Evolutionary conservation across 1,140 invertebrate species (phyloP).

Genomic region (Uloborus diversus): DNA sequence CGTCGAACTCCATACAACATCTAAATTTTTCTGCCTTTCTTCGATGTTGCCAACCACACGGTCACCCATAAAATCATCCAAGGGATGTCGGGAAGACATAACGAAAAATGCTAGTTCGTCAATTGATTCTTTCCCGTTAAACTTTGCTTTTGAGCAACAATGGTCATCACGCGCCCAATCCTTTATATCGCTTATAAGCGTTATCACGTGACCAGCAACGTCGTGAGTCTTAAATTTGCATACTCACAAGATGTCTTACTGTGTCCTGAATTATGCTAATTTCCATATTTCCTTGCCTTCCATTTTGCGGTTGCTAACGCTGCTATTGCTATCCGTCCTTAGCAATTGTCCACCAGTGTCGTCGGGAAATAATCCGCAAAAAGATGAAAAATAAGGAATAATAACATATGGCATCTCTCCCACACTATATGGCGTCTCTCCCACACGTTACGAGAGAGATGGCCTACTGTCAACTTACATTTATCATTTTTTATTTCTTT

Average conservation of each 20-base stretch:
- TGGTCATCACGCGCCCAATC: not conserved
- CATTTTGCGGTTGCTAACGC: no score
- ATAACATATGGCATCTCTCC: no score
- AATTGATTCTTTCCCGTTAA: not conserved
- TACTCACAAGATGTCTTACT: not conserved
- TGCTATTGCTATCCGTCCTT: no score
- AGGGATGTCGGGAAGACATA: conserved; percentile 2
- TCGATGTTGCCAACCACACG: not conserved
- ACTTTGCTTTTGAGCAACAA: not conserved
- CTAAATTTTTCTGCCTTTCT: not conserved
- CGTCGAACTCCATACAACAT: not conserved
- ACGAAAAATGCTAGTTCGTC: not conserved
- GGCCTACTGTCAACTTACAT: no score
- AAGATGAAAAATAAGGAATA: no score
- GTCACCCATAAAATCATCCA: not conserved
- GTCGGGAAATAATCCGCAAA: no score
- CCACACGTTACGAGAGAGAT: no score
- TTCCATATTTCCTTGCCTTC: no score
- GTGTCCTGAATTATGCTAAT: not conserved
- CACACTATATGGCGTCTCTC: no score
- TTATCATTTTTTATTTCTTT: no score
- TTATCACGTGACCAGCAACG: not conserved
- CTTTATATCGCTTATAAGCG: not conserved
- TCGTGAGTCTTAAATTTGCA: not conserved
- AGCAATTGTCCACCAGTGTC: no score